Evolutionary conservation across 2,797 vertebrate genomes (phyloP), one percentile per base, ranked within the genome.

Genomic region (Catharus ustulatus): DNA sequence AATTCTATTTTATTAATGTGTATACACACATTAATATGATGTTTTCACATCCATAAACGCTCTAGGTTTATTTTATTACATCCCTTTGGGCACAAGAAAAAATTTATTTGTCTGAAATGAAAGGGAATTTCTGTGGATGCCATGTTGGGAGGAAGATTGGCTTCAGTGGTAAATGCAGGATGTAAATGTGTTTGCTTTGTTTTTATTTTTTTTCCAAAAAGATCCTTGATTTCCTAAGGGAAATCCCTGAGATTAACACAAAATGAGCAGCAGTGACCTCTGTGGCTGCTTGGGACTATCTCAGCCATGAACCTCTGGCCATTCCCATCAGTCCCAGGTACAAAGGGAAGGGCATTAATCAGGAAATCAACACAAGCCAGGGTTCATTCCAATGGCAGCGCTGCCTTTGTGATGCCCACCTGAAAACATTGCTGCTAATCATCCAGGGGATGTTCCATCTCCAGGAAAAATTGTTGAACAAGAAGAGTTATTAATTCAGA

Each of bases 371-470:
- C 23, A 51, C 12, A 30, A 61, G 27, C 13, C 77, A 69, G 26
- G 2, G 10, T 5, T 78, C 27, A 29, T 49, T 64, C n/a, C 40
- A 29, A 34, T 23, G 15, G 15, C 24, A 23, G 2, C 0, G 0
- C 11, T 79, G 27, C 16, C 61, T 76, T 52, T 55, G 22, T 48
- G 16, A 7, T 10, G 49, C 5, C 13, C 24, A 5, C 22, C 14
- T 81, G 57, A 51, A 78, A 49, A 4, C 15, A 13, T 6, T 52
- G 2, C 40, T 76, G 38, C 26, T 78, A 29, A 36, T 42, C 11
- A 20, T 1, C 3, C 4, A 17, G 46, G 11, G 34, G 5, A 38
- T 11, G 10, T 22, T 81, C 52, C 20, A 21, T 10, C 54, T 67
- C 24, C 49, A 57, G 19, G 11, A 52, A 23, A 45, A 48, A 73